phyloP scores from a whole-genome alignment of 2,797 vertebrate genomes.

The Caiman crocodilus region DNA sequence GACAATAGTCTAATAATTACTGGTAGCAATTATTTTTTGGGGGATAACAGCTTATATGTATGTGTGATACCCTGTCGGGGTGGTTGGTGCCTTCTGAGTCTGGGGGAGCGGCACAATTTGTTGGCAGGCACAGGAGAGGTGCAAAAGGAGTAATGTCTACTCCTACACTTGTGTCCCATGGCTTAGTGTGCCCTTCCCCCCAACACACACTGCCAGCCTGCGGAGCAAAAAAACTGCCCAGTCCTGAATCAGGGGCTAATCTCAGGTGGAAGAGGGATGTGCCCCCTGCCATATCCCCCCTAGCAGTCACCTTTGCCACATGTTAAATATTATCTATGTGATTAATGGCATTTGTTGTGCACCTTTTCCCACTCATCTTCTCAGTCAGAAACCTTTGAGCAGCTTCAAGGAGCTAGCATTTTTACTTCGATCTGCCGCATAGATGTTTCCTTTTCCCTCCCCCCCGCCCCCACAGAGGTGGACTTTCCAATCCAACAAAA shows the following conservation, averaged over 20 bases:
- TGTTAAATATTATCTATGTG: not conserved
- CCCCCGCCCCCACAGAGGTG: not conserved
- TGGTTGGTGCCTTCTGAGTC: too few relatives aligned
- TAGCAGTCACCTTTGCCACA: not conserved
- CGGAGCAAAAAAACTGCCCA: too few relatives aligned
- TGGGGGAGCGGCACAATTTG: too few relatives aligned
- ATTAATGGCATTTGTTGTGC: not conserved
- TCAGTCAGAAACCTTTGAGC: not conserved
- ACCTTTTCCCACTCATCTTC: not conserved
- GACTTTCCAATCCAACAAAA: not conserved
- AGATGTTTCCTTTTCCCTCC: not conserved
- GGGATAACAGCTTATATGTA: not conserved
- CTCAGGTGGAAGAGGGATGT: too few relatives aligned
- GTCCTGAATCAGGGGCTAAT: too few relatives aligned
- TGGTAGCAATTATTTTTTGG: not conserved
- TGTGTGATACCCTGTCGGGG: fast-evolving
- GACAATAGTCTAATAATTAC: not conserved
- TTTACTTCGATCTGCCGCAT: not conserved
- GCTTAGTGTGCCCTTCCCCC: too few relatives aligned
- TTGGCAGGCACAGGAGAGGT: too few relatives aligned
- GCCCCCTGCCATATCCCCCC: too few relatives aligned
- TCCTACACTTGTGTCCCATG: too few relatives aligned
- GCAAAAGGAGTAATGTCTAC: too few relatives aligned
- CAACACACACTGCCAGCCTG: too few relatives aligned
- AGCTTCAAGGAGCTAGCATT: not conserved